Percentiles rank a stretch among this genome's conserved stretches.
Conservation (phyloP, 2,888 invertebrate genomes). For the Teleogryllus oceanicus region DNA sequence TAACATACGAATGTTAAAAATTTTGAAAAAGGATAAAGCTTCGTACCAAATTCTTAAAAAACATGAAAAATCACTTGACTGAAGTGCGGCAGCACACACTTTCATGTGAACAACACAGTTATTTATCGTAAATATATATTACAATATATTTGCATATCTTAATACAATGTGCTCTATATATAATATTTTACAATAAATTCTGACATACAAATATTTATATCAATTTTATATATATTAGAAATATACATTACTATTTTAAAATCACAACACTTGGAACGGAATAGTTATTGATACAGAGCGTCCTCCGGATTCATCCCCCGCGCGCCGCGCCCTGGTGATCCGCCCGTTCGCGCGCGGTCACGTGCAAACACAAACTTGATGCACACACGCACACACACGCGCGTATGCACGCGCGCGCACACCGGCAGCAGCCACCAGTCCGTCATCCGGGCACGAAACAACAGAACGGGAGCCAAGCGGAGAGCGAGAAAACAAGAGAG, state of each 20-base stretch:
- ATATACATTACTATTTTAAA: conserved; percentile 32
- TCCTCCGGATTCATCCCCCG: too few species aligned
- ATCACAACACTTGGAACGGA: conserved; percentile 36
- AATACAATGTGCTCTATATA: conserved; percentile 18
- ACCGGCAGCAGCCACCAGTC: too few species aligned
- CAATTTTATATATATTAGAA: conserved; percentile 26
- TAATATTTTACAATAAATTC: conserved; percentile 26
- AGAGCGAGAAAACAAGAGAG: neutral
- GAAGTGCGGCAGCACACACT: neutral
- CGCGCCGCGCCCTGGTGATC: too few species aligned
- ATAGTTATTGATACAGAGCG: conserved; percentile 28
- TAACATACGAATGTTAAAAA: conserved; percentile 8
- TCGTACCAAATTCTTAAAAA: neutral
- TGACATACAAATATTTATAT: conserved; percentile 9
- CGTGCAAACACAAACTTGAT: too few species aligned
- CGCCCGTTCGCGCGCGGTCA: neutral
- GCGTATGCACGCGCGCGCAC: too few species aligned
- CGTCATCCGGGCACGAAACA: neutral
- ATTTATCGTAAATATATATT: conserved; percentile 6
- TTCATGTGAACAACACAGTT: conserved; percentile 5
- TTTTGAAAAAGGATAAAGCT: conserved; percentile 18
- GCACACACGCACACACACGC: too few species aligned
- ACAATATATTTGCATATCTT: neutral
- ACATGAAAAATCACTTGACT: conserved; percentile 1
- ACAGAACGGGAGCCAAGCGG: neutral